Evolutionary conservation across 2,888 invertebrate genomes (phyloP), one percentile per base, ranked within the genome.

Genomic region (Caprella mutica): DNA sequence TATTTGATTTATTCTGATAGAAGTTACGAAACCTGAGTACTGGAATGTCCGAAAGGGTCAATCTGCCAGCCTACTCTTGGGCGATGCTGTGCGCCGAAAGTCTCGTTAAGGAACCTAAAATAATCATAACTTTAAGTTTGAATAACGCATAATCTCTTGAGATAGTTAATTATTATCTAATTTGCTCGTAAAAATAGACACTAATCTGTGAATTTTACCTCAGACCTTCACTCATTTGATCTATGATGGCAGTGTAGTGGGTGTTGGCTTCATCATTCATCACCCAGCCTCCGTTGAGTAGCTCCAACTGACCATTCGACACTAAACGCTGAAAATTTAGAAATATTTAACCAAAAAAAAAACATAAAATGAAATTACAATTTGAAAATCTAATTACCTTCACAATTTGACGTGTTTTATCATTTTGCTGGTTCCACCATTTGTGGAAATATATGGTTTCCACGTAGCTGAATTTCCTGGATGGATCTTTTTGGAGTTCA

Each of bases 21-120:
- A n/a, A n/a, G n/a, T n/a, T n/a, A n/a, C n/a, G n/a, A n/a, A n/a
- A 90, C 91, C 76, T 86, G 85, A 73, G 92, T 91, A 3, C 86
- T 75, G 0, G 90, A 86, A 68, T 89, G 89, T 0, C 89, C 89
- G 68, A 89, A 89, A 0, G 88, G 87, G 70, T 89, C 89, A 33
- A 85, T 84, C 69, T 84, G 87, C 87, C 88, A 87, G 0, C 81
- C 87, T 8, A 84, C 78, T 56, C 77, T 78, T 0, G 89, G 88
- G 3, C 80, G 73, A 0, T 80, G 88, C 69, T 86, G 87, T 1
- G 75, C 71, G 0, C 84, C 85, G 68, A 86, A 83, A 0, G 83
- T 81, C 6, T 82, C 79, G 66, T 83, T 77, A 19, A 73, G 55
- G 52, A 64, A 68, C 33, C 70, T 67, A 61, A 72, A 70, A 42